These are phyloP conservation scores for Notodonta dromedarius DNA, from an alignment of 2,888 invertebrate species.

Conservation along the genomic window DNA sequence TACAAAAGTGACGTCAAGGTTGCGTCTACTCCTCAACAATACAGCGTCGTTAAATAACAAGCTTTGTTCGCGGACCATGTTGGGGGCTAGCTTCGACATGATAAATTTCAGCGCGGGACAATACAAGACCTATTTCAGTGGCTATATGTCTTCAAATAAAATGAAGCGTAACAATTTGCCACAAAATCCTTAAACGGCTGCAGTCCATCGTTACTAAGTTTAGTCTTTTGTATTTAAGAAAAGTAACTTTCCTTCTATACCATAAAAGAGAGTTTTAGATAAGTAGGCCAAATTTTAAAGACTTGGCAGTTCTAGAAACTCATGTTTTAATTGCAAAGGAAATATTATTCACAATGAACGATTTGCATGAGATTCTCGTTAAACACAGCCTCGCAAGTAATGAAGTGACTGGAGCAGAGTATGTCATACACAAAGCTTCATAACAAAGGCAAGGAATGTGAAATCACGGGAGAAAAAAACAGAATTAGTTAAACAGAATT, in stretches of 20 bases:
- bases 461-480: slow-evolving; percentile 14
- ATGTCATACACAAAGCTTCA: slow-evolving; percentile 6
- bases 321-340: slow-evolving; percentile 35
- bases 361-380: slow-evolving; percentile 39
- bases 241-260: no score
- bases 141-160: slow-evolving; percentile 30
- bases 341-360: slow-evolving; percentile 28
- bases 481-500: not conserved
- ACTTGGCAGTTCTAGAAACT: slow-evolving; percentile 8
- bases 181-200: not conserved
- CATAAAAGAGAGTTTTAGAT: no score
- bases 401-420: slow-evolving; percentile 32
- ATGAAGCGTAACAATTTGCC: not conserved
- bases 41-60: slow-evolving; percentile 41
- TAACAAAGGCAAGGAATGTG: slow-evolving; percentile 19
- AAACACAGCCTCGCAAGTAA: slow-evolving; percentile 28
- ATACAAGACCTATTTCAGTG: slow-evolving; percentile 40
- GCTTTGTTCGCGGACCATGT: slow-evolving; percentile 40
- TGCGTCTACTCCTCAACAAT: slow-evolving; percentile 37
- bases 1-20: slow-evolving; percentile 19
- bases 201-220: no score
- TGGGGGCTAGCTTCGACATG: slow-evolving; percentile 36
- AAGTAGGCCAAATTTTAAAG: not conserved
- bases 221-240: not conserved
- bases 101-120: slow-evolving; percentile 39